Evolutionary conservation across 2,888 invertebrate genomes (phyloP), one percentile per base, ranked within the genome.

Genomic region (Agrotis segetum): DNA sequence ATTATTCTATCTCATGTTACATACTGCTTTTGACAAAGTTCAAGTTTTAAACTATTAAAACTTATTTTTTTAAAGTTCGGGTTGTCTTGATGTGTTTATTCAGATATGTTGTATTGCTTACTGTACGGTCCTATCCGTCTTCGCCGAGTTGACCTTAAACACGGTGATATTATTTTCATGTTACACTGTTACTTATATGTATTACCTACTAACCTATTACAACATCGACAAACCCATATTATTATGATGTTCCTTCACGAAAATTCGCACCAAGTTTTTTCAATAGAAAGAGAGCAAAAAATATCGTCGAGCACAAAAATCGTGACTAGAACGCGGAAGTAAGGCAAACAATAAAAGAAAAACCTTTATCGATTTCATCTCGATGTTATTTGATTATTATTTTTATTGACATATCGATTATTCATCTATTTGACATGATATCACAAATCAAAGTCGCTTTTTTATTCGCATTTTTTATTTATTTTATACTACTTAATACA

Each of bases 331-430:
- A 63, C 71, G 34, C 46, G 53, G 34, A 66, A 67, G 61, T 29
- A 7, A 24, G 17, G 5, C 5, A 7, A 61, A 46, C 16, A 50
- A n/a, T 55, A 44, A 65, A 64, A 64, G 9, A 61, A 55, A 60
- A 52, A 64, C 46, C 1, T 59, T 58, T 50, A 73, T 67, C 61
- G 52, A 73, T 79, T 79, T 79, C 79, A 65, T 67, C 49, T 67
- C 53, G 40, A 60, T 62, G 6, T 19, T 34, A 7, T 17, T 59
- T 24, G 17, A 64, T 58, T 52, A 65, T 58, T 52, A 0, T 56
- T 44, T 59, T 47, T 52, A 34, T 56, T 74, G 65, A n/a, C 60
- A 40, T 46, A 21, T 21, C 44, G 46, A 46, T 29, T 3, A 16
- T 50, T 50, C 2, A 29, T 55, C 9, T 46, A 46, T 46, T 3